phyloP scores from a whole-genome alignment of 2,888 invertebrate genomes.

The Agrotis clavis region DNA sequence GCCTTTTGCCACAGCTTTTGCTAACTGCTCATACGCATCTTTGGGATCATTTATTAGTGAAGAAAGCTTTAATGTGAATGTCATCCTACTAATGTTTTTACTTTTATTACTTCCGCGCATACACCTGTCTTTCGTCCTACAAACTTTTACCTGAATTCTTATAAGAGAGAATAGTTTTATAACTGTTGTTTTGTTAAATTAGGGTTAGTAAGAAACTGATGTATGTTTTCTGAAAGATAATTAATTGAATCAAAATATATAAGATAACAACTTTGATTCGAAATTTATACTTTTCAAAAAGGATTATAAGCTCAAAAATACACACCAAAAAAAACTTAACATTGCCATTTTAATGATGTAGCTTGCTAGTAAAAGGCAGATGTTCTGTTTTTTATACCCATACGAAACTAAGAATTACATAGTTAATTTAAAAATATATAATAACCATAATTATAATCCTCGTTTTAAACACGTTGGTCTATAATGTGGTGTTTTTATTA shows the following conservation, averaged over 20 bases:
- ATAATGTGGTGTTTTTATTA: constrained; percentile 57
- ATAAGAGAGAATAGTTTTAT: constrained; percentile 12
- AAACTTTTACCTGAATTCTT: constrained; percentile 30
- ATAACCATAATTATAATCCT: constrained; percentile 52
- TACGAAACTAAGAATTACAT: constrained; percentile 36
- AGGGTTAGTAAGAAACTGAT: neutral
- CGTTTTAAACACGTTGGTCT: constrained; percentile 48
- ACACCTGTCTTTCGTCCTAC: constrained; percentile 19
- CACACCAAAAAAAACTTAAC: neutral
- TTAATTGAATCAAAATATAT: neutral
- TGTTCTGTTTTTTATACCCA: constrained; percentile 33
- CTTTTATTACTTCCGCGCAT: constrained; percentile 3
- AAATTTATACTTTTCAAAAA: neutral
- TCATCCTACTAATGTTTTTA: constrained; percentile 20
- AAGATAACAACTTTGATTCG: too few relatives aligned
- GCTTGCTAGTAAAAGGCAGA: constrained; percentile 29
- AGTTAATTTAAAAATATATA: constrained; percentile 55
- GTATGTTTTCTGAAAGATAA: neutral
- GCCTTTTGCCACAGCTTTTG: too few relatives aligned
- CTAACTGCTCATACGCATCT: constrained; percentile 23
- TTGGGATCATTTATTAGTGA: constrained; percentile 41
- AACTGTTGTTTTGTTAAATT: neutral
- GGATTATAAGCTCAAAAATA: neutral
- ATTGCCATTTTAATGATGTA: constrained; percentile 24
- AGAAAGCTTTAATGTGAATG: constrained; percentile 17